Percentiles rank a stretch among this genome's conserved stretches.
Evolutionary conservation across 2,113 vertebrate genomes (phyloP).

Genomic region (Tragelaphus strepsiceros): DNA sequence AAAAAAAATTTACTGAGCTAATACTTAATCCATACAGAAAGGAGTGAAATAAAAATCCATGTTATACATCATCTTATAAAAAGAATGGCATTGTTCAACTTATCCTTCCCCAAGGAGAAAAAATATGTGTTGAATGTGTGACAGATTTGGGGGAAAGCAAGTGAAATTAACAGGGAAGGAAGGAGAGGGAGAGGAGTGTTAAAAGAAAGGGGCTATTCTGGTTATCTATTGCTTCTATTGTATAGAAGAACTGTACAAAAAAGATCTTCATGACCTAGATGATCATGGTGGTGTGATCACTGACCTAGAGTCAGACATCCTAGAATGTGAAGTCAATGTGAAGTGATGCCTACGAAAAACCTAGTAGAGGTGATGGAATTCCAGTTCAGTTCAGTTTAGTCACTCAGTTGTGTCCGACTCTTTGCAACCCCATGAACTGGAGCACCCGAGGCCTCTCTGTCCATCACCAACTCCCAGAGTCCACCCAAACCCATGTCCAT

Average conservation of each 20-base stretch:
- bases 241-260: background rate
- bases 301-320: background rate
- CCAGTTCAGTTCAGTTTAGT: too few relatives aligned
- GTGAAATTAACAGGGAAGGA: background rate
- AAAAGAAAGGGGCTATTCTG: background rate
- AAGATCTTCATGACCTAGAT: background rate
- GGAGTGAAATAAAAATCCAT: background rate
- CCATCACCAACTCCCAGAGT: too few relatives aligned
- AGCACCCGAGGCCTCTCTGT: too few relatives aligned
- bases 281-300: background rate
- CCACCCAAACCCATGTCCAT: too few relatives aligned
- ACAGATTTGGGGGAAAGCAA: background rate
- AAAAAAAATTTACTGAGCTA: background rate
- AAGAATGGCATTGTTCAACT: background rate
- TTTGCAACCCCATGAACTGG: too few relatives aligned
- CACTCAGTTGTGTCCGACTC: too few relatives aligned
- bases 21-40: background rate
- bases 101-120: background rate
- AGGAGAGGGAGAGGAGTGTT: background rate
- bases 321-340: background rate
- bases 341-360: background rate
- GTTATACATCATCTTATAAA: background rate
- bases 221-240: background rate
- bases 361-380: background rate
- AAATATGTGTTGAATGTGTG: background rate